Base-by-base conservation (phyloP, 1,140 invertebrate species). In the Liolophura sinensis region DNA sequence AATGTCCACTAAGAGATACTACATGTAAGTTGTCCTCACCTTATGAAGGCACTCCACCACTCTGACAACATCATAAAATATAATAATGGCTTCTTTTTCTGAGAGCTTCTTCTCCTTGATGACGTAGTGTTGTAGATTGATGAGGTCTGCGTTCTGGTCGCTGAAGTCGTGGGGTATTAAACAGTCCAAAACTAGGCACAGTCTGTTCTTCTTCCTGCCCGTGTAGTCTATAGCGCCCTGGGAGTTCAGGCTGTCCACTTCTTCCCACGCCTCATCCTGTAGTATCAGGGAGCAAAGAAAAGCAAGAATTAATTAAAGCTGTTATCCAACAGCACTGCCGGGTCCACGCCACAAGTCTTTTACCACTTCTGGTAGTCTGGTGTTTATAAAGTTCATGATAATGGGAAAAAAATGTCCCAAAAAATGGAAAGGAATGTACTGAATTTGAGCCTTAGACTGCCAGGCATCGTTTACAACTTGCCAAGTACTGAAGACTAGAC, bases 101-200 rank as follows among this genome's bases (percentile, higher is more conserved):
- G 87, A 86, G 40, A 94, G 86, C 81, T 91, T 92, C 74, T 92
- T 92, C 71, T 92, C 91, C 82, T 89, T 90, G 58, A 92, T 93
- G 7, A 94, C 91, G 84, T 93, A 92, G 79, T 93, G 90, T 73
- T 93, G 92, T 12, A 94, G 84, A 82, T 93, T 93, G 24, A 92
- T 89, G 1, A 91, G 81, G 72, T 91, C 88, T 24, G 87, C 87
- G 52, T 88, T 91, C 74, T 88, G 87, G 51, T 88, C 87, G 81
- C 88, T 89, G 74, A 91, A 92, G 77, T 92, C 90, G 76, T 93
- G 91, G 1, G 90, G 85, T 18, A 88, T 89, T 7, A 93, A 86
- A 82, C 92, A 93, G 78, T 93, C 92, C 31, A 93, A 81, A 0
- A 93, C 91, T 22, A 94, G 84, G 84, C 91, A 92, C 1, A 93